phyloP scores from a whole-genome alignment of 2,888 invertebrate genomes.

The Polydrusus pterygomalis region DNA sequence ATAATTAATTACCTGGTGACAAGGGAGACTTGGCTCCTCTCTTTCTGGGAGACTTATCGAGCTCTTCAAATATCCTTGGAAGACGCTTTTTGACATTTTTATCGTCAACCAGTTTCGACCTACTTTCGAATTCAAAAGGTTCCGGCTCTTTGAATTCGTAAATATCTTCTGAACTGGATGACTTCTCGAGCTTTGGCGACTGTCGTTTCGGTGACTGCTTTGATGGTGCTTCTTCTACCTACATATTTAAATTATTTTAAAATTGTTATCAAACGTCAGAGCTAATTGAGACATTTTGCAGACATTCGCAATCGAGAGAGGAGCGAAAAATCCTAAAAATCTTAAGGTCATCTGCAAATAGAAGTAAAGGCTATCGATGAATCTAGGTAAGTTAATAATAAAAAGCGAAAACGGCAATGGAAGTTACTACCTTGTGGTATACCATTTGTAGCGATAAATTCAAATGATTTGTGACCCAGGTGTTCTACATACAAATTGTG shows the following conservation, averaged over 20 bases:
- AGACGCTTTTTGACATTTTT: conserved; percentile 68
- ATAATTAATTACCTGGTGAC: conserved; percentile 60
- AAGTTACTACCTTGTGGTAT: no score
- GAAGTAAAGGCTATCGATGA: no score
- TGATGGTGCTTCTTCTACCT: conserved; percentile 34
- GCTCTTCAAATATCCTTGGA: conserved; percentile 68
- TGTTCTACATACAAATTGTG: no score
- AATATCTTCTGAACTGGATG: conserved; percentile 76
- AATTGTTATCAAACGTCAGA: not conserved
- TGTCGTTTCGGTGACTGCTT: conserved; percentile 23
- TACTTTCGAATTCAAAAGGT: conserved; percentile 88
- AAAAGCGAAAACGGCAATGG: no score
- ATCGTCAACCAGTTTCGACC: conserved; percentile 70
- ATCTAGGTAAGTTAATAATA: no score
- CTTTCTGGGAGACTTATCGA: conserved; percentile 68
- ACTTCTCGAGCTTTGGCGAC: conserved; percentile 62
- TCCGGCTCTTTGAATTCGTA: conserved; percentile 94
- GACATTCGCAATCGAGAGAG: no score
- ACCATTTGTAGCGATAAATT: no score
- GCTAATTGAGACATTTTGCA: no score
- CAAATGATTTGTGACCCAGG: no score
- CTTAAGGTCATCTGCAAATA: no score
- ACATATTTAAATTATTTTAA: not conserved
- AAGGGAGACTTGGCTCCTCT: conserved; percentile 59
- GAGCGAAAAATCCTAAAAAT: no score